Percentiles rank a stretch among this genome's conserved stretches.
Evolutionary conservation across 1,140 invertebrate genomes (phyloP).

Genomic region (Xylocopa sonorina): DNA sequence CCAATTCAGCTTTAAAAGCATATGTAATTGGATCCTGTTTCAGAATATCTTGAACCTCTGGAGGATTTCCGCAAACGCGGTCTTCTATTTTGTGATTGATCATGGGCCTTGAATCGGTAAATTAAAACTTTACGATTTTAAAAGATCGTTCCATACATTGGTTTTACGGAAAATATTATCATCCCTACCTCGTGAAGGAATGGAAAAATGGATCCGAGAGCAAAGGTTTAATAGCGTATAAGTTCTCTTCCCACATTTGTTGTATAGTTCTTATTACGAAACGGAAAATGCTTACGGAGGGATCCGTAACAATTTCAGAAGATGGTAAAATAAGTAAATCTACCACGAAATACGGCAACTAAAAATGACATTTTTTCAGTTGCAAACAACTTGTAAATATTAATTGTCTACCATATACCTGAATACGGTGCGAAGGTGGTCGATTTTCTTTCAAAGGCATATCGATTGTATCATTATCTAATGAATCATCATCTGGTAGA

Average conservation of each 20-base stretch:
- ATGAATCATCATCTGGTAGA: slow-evolving; percentile 80
- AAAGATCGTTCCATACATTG: background rate
- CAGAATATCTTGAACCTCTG: slow-evolving; percentile 85
- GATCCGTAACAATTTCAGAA: slow-evolving; percentile 82
- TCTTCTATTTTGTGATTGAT: slow-evolving; percentile 89
- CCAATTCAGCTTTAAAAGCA: slow-evolving; percentile 81
- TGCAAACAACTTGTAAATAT: background rate
- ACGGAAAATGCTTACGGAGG: slow-evolving; percentile 82
- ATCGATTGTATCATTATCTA: slow-evolving; percentile 61
- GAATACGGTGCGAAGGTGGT: slow-evolving; percentile 28
- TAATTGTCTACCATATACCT: slow-evolving; percentile 40
- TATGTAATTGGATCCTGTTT: slow-evolving; percentile 85
- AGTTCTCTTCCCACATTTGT: slow-evolving; percentile 84
- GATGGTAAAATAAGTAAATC: slow-evolving; percentile 81
- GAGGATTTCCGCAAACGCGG: slow-evolving; percentile 85
- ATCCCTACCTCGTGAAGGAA: slow-evolving; percentile 81
- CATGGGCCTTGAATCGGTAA: slow-evolving; percentile 84
- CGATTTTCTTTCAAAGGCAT: slow-evolving; percentile 39
- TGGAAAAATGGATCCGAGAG: slow-evolving; percentile 82
- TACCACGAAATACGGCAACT: slow-evolving; percentile 84
- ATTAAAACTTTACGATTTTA: background rate
- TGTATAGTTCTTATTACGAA: slow-evolving; percentile 82
- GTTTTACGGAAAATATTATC: background rate
- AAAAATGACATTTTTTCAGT: background rate
- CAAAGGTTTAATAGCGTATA: slow-evolving; percentile 83